These are phyloP conservation scores for Isurus oxyrinchus DNA, from an alignment of 2,113 vertebrate genomes.

Conservation along the genomic window DNA sequence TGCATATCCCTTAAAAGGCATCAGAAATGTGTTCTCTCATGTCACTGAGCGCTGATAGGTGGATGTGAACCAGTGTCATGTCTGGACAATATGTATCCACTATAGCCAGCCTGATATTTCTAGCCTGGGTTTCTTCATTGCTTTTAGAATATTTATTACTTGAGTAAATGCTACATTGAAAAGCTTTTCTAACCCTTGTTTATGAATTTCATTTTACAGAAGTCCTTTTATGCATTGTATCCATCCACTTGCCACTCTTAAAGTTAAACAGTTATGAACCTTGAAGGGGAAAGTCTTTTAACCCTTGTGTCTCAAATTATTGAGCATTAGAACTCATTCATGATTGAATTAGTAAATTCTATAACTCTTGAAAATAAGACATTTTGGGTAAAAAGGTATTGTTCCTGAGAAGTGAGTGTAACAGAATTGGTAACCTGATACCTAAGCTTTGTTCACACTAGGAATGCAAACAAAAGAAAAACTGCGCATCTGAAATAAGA, in stretches of 20 bases:
- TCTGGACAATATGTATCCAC: neutral
- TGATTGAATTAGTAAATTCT: neutral
- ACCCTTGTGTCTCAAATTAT: neutral
- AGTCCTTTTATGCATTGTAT: neutral
- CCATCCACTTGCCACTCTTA: neutral
- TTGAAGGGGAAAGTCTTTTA: neutral
- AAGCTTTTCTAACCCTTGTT: neutral
- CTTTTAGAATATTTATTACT: neutral
- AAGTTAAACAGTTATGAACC: neutral
- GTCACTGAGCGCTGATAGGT: neutral
- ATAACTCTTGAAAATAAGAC: neutral
- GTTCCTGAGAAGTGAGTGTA: neutral
- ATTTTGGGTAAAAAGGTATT: neutral
- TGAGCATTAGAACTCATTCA: neutral
- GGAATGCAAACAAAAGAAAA: neutral
- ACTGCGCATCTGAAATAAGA: neutral
- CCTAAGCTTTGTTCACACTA: neutral
- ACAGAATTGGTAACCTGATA: neutral
- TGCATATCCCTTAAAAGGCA: neutral
- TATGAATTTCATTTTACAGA: neutral
- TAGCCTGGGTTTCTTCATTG: neutral
- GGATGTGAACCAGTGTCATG: slow-evolving; percentile 4
- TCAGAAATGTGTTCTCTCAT: neutral
- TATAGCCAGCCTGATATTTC: neutral
- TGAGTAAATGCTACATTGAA: neutral